Conservation (phyloP, 2,888 invertebrate species). For the Cheilosia impressa region DNA sequence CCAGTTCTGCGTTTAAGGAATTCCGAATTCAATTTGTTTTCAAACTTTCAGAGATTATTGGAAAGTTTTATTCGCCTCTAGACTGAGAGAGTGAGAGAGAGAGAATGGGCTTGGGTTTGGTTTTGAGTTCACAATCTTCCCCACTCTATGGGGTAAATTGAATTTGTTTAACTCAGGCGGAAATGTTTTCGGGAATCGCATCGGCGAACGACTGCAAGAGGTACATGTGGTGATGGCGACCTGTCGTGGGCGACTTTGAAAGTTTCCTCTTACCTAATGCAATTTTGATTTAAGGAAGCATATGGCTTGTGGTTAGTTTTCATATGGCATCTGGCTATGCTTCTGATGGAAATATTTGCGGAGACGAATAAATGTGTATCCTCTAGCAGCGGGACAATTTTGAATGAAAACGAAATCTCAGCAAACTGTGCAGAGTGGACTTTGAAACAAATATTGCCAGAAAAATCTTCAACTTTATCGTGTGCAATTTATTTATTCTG, state of each 20-base stretch:
- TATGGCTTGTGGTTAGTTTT: conserved; percentile 58
- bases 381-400: no score
- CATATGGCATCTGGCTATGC: conserved; percentile 53
- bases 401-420: no score
- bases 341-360: conserved; percentile 60
- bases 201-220: conserved; percentile 1
- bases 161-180: conserved; percentile 44
- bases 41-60: conserved; percentile 67
- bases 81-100: background rate
- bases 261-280: conserved; percentile 51
- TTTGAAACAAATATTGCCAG: no score
- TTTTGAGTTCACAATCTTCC: conserved; percentile 38
- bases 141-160: conserved; percentile 38
- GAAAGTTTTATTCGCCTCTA: conserved; percentile 49
- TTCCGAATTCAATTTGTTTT: conserved; percentile 67
- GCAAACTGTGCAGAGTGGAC: no score
- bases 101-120: conserved; percentile 18
- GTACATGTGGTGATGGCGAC: conserved; percentile 52
- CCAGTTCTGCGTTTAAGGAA: conserved; percentile 35
- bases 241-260: conserved; percentile 57
- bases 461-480: no score
- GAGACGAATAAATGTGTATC: conserved; percentile 3
- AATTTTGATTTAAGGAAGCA: conserved; percentile 69
- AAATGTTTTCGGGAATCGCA: conserved; percentile 30
- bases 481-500: no score